A percentile compares a stretch with the other conserved stretches of the same genome.
These are phyloP conservation scores for Diplolepis rosae DNA, from an alignment of 2,888 invertebrate species.

Conservation along the genomic window DNA sequence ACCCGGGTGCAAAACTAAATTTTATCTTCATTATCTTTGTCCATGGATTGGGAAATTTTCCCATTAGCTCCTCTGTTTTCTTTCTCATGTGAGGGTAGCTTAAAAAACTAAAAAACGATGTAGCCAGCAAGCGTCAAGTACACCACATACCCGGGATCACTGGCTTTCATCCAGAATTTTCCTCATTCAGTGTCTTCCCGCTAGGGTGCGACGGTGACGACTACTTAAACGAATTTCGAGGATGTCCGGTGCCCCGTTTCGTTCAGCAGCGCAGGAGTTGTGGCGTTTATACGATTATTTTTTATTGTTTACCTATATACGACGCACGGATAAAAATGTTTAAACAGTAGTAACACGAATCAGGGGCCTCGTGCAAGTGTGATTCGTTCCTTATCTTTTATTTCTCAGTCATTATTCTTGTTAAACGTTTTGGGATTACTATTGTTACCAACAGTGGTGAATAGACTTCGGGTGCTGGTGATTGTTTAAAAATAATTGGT, in stretches of 20 bases:
- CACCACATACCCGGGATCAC: conserved; percentile 64
- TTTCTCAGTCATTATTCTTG: conserved; percentile 9
- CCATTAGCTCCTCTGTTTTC: not conserved
- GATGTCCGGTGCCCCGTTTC: conserved; percentile 76
- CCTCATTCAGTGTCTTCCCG: conserved; percentile 69
- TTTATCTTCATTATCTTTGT: too few species aligned
- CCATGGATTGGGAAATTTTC: not conserved
- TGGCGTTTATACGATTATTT: conserved; percentile 63
- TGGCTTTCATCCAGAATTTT: conserved; percentile 62
- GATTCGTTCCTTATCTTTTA: not conserved
- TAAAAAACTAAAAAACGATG: conserved; percentile 24
- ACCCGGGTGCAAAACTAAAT: too few species aligned
- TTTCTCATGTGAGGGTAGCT: not conserved
- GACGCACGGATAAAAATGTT: conserved; percentile 55
- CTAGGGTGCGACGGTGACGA: conserved; percentile 76
- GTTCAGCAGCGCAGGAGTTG: conserved; percentile 75
- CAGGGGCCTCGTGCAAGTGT: conserved; percentile 42
- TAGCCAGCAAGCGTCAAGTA: conserved; percentile 41
- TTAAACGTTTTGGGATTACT: conserved; percentile 12
- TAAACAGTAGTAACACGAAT: conserved; percentile 57
- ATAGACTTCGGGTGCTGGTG: conserved; percentile 19
- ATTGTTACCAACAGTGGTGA: not conserved
- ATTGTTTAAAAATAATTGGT: conserved; percentile 24
- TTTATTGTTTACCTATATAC: conserved; percentile 42
- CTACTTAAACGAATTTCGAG: conserved; percentile 77